Base-by-base conservation (phyloP, 1,140 invertebrate genomes). In the Drosophila willistoni region DNA sequence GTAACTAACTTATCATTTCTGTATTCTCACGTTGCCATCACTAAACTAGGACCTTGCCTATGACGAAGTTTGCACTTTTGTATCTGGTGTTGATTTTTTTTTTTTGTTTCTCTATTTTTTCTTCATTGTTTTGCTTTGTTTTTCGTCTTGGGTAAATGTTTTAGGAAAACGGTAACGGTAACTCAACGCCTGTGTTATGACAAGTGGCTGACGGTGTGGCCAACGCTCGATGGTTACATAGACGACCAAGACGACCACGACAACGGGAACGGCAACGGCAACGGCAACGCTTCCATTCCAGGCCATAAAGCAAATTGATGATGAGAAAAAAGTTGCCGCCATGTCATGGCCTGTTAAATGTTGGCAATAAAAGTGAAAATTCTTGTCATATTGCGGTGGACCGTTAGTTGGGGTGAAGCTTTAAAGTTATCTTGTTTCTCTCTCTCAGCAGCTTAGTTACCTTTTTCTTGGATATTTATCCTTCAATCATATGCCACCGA, bases 321-420 rank as follows among this genome's bases (percentile, higher is more conserved):
- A 80, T 89, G 84, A 87, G 81, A 79, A 79, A 72, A 74, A 87
- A 89, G 64, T 79, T 77, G 72, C 75, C 70, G 71, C 72, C 75
- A 56, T 89, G 83, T 87, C 79, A 89, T 72, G 84, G 84, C 83
- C 83, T 87, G 83, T 87, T 87, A 87, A 87, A 87, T 89, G 83
- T 67, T 89, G 76, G 79, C 73, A 73, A 87, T 87, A 87, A 87
- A 87, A 87, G 83, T 89, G 83, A 87, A 87, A 87, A 84, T 72
- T 73, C 79, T 66, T 87, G 83, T 83, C 84, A 86, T 78, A 71
- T 71, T 72, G 82, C 66, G 62, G 79, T 77, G 17, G 44, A 55
- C 71, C 63, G 82, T 82, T 79, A 79, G 82, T 87, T 86, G 68
- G 68, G 66, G 67, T 69, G 68, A 71, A 68, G 42, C 25, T 79